These are phyloP conservation scores for Octodonta nipae DNA, from an alignment of 2,888 invertebrate species.

Conservation along the genomic window DNA sequence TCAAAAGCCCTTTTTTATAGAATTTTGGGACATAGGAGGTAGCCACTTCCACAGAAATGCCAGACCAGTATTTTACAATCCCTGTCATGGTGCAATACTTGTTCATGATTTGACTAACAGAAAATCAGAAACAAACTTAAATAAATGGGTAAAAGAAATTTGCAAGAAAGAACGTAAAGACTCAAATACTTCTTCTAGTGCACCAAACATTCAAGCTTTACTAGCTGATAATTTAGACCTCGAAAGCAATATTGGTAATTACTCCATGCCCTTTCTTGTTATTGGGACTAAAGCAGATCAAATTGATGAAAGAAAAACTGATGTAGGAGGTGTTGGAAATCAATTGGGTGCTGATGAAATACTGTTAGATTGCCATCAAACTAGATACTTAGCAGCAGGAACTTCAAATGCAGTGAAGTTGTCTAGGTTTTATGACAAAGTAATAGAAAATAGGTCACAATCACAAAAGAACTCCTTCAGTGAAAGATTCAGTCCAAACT, in stretches of 20 bases:
- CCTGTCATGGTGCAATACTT: constrained; percentile 85
- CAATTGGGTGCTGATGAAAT: constrained; percentile 92
- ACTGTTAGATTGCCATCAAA: constrained; percentile 60
- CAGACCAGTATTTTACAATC: constrained; percentile 86
- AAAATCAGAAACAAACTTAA: constrained; percentile 86
- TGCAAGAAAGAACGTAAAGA: constrained; percentile 12
- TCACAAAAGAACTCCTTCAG: constrained; percentile 26
- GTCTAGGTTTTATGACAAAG: constrained; percentile 86
- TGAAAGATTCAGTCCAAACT: constrained; percentile 28
- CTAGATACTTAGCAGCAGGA: constrained; percentile 80
- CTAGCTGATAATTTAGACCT: constrained; percentile 62
- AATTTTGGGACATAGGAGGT: constrained; percentile 95
- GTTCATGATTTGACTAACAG: constrained; percentile 94
- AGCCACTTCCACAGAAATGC: constrained; percentile 85
- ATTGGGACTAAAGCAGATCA: constrained; percentile 80
- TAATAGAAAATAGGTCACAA: constrained; percentile 44
- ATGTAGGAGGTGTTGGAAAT: constrained; percentile 53
- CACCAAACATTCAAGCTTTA: constrained; percentile 4
- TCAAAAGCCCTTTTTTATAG: constrained; percentile 83
- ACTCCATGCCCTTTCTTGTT: constrained; percentile 78
- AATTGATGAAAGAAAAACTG: constrained; percentile 58
- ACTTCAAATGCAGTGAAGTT: constrained; percentile 88
- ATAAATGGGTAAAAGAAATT: constrained; percentile 78
- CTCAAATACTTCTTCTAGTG: constrained; percentile 6
- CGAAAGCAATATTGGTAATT: constrained; percentile 73